Evolutionary conservation across 2,888 invertebrate genomes (phyloP), one percentile per base, ranked within the genome.

Genomic region (Diloba caeruleocephala): DNA sequence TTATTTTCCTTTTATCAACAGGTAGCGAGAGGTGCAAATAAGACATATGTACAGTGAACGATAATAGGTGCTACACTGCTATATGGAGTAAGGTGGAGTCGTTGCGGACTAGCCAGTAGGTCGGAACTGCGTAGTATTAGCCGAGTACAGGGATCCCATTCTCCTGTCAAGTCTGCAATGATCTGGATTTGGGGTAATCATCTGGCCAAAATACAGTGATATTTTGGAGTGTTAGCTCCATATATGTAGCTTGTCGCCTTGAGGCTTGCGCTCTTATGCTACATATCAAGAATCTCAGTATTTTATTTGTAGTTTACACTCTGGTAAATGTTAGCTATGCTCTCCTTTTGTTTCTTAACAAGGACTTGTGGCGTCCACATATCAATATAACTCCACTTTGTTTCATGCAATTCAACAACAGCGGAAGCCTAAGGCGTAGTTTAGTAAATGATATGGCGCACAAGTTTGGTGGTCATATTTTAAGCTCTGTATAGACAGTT

Each of bases 231-330:
- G 57, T 59, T 58, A 59, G 57, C 71, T 71, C 74, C 68, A 61
- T 64, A 49, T 71, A 74, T 76, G 82, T 78, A 81, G 84, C 84
- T 84, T 84, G 57, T 77, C 80, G 84, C 80, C 84, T 81, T 71
- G 69, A 81, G 87, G 86, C 87, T 85, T 83, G 76, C 83, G 82
- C 85, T 85, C 79, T 75, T 63, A 64, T 74, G 81, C 83, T 84
- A 90, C 89, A 90, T 91, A 90, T 90, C 90, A 90, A 82, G 89
- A 90, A 90, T 90, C 90, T 90, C 89, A 85, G 74, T 80, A 74
- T 75, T 74, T 76, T 81, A 75, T 64, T 70, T 71, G 68, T 74
- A 73, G 66, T 70, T 66, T 66, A 63, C 64, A 53, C 49, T 48
- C 48, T 25, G 28, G 21, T 50, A 59, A 52, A 56, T 25, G 25